Evolutionary conservation across 2,113 vertebrate genomes (phyloP), one percentile per base, ranked within the genome.

Genomic region (Meles meles): DNA sequence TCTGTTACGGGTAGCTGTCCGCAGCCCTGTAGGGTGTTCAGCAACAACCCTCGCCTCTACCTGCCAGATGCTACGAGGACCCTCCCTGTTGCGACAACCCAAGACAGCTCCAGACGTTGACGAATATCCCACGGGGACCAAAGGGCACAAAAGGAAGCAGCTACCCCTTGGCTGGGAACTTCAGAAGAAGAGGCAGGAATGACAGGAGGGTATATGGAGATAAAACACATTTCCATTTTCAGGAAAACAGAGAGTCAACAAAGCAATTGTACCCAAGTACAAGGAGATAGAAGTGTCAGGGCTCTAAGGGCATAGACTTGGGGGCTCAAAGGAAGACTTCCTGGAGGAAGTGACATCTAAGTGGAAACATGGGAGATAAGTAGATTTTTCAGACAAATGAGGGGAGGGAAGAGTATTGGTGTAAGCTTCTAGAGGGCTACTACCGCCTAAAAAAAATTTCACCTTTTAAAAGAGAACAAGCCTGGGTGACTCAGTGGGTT

Each of bases 311-410:
- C 42, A 25, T 1, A 83, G 55, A 72, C 8, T 2, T 44, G n/a
- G 42, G 31, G 23, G 7, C 67, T 29, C 61, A 69, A 52, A 88
- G n/a, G 88, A 92, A 87, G 86, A 67, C 57, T 82, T 67, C 85
- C 57, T 86, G 84, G 47, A 93, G 25, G 71, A 92, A 39, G 92
- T 37, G 80, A 44, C 69, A 11, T 59, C 1, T 1, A 6, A 77
- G 34, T 7, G 49, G 23, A 84, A 31, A 72, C 25, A 1, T 90
- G 57, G 29, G 42, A 82, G 84, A 37, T 10, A 37, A 83, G 61
- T 44, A 7, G 57, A 63, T 20, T 59, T 80, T 59, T 74, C 44
- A 74, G 57, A 82, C 3, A 6, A 27, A 90, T 61, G 63, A 80
- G 31, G 5, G 69, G 65, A 34, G 39, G 23, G 27, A 27, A 81